Base-by-base conservation (phyloP, 2,797 vertebrate species). In the Anguilla pacifica region DNA sequence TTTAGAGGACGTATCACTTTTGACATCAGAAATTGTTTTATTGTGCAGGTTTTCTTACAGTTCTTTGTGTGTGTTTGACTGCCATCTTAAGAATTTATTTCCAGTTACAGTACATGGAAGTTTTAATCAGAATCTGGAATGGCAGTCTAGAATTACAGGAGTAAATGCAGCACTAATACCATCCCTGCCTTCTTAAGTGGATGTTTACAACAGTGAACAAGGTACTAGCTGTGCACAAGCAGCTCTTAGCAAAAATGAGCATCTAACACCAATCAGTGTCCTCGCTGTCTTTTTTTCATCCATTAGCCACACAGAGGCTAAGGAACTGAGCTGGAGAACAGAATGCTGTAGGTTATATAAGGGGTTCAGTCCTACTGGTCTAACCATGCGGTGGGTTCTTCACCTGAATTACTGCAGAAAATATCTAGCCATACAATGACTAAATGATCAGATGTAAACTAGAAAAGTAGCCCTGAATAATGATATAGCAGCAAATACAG, bases 221-320 rank as follows among this genome's bases (percentile, higher is more conserved):
- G 89, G 88, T 86, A 89, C 86, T 49, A 43, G 15, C 85, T 46
- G 85, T 90, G 88, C 88, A 89, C 77, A 77, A 57, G 6, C 19
- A 25, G 84, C 67, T 86, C 87, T 85, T n/a, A 46, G 83, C 87
- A 87, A 91, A 64, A 43, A 49, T 74, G 86, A 35, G 89, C 85
- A 70, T 91, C 90, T 88, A 90, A 90, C 88, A 85, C 35, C 19
- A 61, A 79, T 0, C n/a, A 85, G 35, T 72, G 86, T 88, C 64
- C 35, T 83, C n/a, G 84, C 64, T 85, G 3, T 70, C 83, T 39
- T 77, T 11, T 43, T 39, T 77, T 43, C 15, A 43, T 49, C 79
- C 43, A 82, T 82, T 51, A 25, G 31, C 22, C 22, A 25, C 25
- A n/a, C 46, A 51, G 19, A 82, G 79, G 72, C 43, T 70, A 19